Evolutionary conservation across 2,113 vertebrate species (phyloP).

Genomic region (Rhinoderma darwinii): DNA sequence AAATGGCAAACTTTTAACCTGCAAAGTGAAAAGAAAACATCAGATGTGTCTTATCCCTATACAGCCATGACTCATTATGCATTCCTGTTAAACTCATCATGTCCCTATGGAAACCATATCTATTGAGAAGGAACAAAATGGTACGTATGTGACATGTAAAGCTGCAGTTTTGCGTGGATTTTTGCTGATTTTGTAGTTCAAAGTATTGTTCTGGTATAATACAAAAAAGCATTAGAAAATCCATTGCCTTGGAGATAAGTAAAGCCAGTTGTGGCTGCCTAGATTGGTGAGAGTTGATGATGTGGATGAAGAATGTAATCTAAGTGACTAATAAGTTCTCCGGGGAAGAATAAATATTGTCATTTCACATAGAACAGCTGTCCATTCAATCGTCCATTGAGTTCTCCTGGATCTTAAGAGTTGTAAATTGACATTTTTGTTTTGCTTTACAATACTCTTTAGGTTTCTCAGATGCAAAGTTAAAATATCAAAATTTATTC

Average conservation of each 20-base stretch:
- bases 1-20: constrained; percentile 10
- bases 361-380: constrained; percentile 52
- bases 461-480: not conserved
- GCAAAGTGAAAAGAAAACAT: constrained; percentile 24
- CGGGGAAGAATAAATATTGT: constrained; percentile 48
- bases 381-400: constrained; percentile 18
- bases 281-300: constrained; percentile 45
- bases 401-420: not conserved
- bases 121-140: constrained; percentile 7
- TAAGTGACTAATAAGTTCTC: constrained; percentile 54
- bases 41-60: constrained; percentile 15
- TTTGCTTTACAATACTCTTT: constrained; percentile 19
- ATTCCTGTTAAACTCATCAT: constrained; percentile 49
- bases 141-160: not conserved
- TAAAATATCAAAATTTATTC: not conserved
- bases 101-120: constrained; percentile 51
- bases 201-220: not conserved
- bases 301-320: constrained; percentile 47
- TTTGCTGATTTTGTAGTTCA: not conserved
- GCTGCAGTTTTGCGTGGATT: not conserved
- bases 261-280: constrained; percentile 44
- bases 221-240: constrained; percentile 10
- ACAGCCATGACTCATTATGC: not conserved
- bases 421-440: constrained; percentile 28
- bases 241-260: constrained; percentile 46